Evolutionary conservation across 2,113 vertebrate species (phyloP).

Genomic region (Pelecanus crispus): DNA sequence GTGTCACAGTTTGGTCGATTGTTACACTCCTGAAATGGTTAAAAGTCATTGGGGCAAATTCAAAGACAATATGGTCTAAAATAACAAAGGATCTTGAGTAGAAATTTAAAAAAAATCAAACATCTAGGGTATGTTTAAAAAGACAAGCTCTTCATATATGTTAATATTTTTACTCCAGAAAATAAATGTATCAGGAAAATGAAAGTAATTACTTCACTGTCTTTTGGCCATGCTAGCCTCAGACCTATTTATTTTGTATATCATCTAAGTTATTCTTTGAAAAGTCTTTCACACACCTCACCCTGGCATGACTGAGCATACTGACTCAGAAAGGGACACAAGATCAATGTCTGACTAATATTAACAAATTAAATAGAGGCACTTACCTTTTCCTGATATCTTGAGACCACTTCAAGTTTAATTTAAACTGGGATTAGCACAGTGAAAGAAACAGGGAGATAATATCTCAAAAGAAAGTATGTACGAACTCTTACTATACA

Average conservation of each 20-base stretch:
- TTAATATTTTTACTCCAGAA: background rate
- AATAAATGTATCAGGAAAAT: background rate
- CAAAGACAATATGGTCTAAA: background rate
- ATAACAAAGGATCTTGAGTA: background rate
- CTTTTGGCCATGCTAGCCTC: background rate
- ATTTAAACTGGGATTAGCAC: background rate
- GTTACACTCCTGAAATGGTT: background rate
- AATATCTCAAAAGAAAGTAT: background rate
- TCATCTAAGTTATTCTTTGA: background rate
- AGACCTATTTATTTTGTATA: background rate
- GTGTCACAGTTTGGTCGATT: background rate
- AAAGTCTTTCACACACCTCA: background rate
- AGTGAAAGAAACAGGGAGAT: background rate
- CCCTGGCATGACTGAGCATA: background rate
- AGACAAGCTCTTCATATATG: background rate
- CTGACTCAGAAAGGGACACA: background rate
- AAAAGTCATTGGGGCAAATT: background rate
- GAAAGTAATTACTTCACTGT: background rate
- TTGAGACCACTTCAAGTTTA: background rate
- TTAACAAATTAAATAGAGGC: background rate
- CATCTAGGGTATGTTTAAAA: background rate
- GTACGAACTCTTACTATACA: background rate
- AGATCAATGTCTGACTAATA: background rate
- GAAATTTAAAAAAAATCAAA: background rate
- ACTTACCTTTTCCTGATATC: background rate